Evolutionary conservation across 1,140 invertebrate genomes (phyloP).

Genomic region (Calycopis cecrops): DNA sequence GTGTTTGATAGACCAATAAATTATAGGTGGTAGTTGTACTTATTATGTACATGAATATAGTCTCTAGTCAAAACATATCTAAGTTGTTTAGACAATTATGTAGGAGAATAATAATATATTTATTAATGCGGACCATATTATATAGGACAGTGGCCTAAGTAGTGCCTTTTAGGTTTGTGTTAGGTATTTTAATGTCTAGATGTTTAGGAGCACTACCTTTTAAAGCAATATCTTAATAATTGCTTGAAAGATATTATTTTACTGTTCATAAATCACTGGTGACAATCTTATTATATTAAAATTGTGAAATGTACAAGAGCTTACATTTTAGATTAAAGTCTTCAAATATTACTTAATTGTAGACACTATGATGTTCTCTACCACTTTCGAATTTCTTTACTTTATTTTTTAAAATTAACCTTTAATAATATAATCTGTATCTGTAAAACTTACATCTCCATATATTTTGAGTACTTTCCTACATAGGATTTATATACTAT

Average conservation of each 20-base stretch:
- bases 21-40: not conserved
- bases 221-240: slow-evolving; percentile 11
- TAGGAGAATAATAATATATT: slow-evolving; percentile 21
- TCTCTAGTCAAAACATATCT: slow-evolving; percentile 17
- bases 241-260: not conserved
- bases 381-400: too few species aligned
- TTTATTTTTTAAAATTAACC: too few species aligned
- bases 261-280: not conserved
- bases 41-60: not conserved
- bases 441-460: too few species aligned
- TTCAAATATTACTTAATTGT: too few species aligned
- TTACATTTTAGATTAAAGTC: too few species aligned
- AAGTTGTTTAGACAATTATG: slow-evolving; percentile 10
- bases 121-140: slow-evolving; percentile 53
- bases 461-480: not conserved
- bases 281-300: too few species aligned
- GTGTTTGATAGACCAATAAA: not conserved
- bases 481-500: slow-evolving; percentile 1
- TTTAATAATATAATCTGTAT: too few species aligned
- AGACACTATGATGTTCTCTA: too few species aligned
- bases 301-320: too few species aligned
- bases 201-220: slow-evolving; percentile 44
- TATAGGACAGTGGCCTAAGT: slow-evolving; percentile 60
- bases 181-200: slow-evolving; percentile 28
- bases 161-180: slow-evolving; percentile 62